Percentiles rank a stretch among this genome's conserved stretches.
Evolutionary conservation across 2,888 invertebrate genomes (phyloP).

Genomic region (Drosophila infuscata): DNA sequence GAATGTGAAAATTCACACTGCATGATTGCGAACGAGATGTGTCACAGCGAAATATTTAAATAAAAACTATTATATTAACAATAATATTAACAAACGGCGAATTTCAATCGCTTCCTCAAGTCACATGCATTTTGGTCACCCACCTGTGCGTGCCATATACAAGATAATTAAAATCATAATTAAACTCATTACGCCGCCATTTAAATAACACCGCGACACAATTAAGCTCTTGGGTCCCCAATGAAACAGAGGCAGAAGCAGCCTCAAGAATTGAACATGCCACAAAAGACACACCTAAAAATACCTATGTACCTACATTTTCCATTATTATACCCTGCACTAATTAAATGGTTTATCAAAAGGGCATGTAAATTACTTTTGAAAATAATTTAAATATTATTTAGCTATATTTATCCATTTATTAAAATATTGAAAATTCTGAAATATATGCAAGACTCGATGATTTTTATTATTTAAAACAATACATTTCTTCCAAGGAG

Average conservation of each 20-base stretch:
- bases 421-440: not conserved
- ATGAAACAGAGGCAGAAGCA: constrained; percentile 11
- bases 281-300: constrained; percentile 23
- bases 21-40: constrained; percentile 26
- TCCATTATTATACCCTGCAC: constrained; percentile 34
- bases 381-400: not conserved
- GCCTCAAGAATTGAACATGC: constrained; percentile 36
- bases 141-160: constrained; percentile 45
- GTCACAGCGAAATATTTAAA: constrained; percentile 6
- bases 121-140: constrained; percentile 17
- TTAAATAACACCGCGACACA: constrained; percentile 56
- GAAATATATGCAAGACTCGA: not conserved
- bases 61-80: not conserved
- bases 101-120: constrained; percentile 15
- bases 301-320: constrained; percentile 6
- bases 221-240: constrained; percentile 47
- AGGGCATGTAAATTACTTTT: not conserved
- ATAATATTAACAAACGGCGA: not conserved
- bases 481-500: not conserved
- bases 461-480: not conserved
- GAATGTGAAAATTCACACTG: constrained; percentile 29
- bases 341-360: not conserved
- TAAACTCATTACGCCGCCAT: constrained; percentile 71
- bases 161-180: constrained; percentile 72
- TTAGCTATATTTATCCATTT: not conserved